A percentile compares a stretch with the other conserved stretches of the same genome.
Conservation (phyloP, 37 sponge, comb jelly and placozoan species). For the Spongilla lacustris region DNA sequence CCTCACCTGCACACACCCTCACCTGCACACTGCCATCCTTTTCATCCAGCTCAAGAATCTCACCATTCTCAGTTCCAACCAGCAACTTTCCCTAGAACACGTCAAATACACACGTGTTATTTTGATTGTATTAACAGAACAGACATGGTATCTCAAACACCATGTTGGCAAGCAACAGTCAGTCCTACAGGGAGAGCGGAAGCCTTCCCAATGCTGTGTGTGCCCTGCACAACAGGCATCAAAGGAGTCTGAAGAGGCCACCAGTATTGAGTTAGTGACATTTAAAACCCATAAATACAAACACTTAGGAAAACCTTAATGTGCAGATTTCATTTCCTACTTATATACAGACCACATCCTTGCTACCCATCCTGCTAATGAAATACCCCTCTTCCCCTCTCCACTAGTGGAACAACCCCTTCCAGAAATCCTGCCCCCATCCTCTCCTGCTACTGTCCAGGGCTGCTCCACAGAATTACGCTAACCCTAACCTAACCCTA, state of each 20-base stretch:
- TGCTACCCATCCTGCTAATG: not conserved
- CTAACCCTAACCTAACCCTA: too few species aligned
- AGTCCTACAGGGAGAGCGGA: not conserved
- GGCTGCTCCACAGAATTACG: too few species aligned
- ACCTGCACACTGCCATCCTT: conserved; percentile 60
- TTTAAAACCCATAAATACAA: not conserved
- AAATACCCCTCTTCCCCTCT: not conserved
- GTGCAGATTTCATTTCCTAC: not conserved
- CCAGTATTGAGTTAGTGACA: not conserved
- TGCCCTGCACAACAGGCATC: not conserved
- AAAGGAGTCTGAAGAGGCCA: not conserved
- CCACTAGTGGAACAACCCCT: too few species aligned
- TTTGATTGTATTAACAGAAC: not conserved
- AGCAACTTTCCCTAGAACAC: conserved; percentile 74
- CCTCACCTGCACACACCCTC: not conserved
- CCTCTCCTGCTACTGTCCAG: too few species aligned
- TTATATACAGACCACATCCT: not conserved
- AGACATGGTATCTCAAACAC: not conserved
- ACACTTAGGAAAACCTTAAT: not conserved
- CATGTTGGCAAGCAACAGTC: not conserved
- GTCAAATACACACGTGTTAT: not conserved
- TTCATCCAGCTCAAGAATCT: conserved; percentile 69
- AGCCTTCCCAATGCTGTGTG: not conserved
- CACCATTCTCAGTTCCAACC: conserved; percentile 80
- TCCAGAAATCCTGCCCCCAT: too few species aligned